Conservation (phyloP, 2,113 vertebrate genomes). For the Cyanistes caeruleus region DNA sequence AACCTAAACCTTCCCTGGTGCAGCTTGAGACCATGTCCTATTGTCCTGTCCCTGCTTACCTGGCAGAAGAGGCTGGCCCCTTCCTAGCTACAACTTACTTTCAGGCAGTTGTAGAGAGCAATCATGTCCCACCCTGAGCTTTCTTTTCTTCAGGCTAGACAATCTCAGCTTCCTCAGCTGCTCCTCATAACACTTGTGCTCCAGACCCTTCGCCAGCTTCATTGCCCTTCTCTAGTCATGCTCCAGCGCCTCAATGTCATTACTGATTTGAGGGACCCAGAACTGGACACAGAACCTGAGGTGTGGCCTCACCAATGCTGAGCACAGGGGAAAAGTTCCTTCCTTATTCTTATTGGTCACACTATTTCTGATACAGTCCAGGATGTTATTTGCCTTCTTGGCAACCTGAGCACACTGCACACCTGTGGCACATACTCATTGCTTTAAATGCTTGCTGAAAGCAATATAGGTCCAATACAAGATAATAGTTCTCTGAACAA, state of each 20-base stretch:
- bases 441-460: background rate
- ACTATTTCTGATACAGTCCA: background rate
- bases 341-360: background rate
- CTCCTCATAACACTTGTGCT: background rate
- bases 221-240: background rate
- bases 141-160: background rate
- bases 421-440: background rate
- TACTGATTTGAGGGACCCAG: background rate
- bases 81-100: background rate
- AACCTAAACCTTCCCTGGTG: background rate
- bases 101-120: background rate
- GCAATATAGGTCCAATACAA: background rate
- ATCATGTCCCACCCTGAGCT: background rate
- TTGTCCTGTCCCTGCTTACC: background rate
- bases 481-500: background rate
- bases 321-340: background rate
- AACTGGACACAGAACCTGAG: background rate
- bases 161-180: background rate
- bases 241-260: background rate
- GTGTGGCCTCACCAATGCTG: background rate
- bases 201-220: background rate
- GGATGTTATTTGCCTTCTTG: background rate
- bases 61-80: background rate
- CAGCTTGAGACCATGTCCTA: background rate
- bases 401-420: background rate